phyloP scores from a whole-genome alignment of 2,797 vertebrate genomes.

The Syngnathus acus region DNA sequence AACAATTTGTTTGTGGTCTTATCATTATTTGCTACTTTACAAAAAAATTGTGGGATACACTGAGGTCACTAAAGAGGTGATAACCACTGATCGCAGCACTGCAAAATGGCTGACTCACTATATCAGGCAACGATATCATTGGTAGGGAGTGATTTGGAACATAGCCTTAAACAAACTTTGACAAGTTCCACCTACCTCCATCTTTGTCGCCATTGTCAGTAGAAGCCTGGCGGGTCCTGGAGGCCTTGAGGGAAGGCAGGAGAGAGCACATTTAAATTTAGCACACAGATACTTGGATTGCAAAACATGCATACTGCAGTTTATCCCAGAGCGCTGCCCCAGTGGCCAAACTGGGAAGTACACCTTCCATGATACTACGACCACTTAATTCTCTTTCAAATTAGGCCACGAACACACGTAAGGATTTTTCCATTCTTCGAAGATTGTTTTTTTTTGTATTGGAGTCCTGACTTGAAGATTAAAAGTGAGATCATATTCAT shows the following conservation, averaged over 20 bases:
- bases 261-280: constrained; percentile 46
- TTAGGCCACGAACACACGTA: no score
- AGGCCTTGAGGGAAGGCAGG: constrained; percentile 51
- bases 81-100: background rate
- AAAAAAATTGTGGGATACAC: background rate
- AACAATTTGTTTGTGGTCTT: no score
- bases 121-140: no score
- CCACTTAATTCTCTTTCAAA: no score
- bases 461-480: no score
- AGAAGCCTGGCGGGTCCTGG: constrained; percentile 44
- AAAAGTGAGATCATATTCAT: no score
- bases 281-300: constrained; percentile 10
- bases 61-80: no score
- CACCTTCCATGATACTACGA: background rate
- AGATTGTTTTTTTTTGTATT: no score
- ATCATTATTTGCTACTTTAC: background rate
- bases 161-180: no score
- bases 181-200: background rate
- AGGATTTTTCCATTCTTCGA: no score
- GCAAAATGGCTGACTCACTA: background rate
- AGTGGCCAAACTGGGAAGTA: background rate
- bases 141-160: no score
- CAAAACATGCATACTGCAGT: background rate
- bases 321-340: background rate
- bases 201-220: background rate